Evolutionary conservation across 2,797 vertebrate genomes (phyloP), one percentile per base, ranked within the genome.

Genomic region (Apodemus agrarius): DNA sequence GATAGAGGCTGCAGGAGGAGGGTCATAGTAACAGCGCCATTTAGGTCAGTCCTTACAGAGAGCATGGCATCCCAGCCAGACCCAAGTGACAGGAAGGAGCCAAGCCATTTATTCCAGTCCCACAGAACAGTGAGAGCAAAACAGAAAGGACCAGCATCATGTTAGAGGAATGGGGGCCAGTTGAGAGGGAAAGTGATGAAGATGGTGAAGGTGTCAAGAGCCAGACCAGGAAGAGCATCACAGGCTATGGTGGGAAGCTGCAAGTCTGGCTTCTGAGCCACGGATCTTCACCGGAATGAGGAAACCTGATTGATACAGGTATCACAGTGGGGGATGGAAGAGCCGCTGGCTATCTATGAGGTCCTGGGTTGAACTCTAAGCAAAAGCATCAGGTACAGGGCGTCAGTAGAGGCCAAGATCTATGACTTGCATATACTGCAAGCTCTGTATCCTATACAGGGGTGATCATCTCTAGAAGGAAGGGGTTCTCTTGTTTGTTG

Each of bases 141-240:
- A 17, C n/a, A n/a, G 46, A 52, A 19, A 40, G 22, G 26, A 8
- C 37, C 14, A 31, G 19, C 17, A 19, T 74, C 54, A 1, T 24
- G 22, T 14, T 49, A 89, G 34, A 89, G 21, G 75, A 5, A 22
- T 26, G n/a, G 13, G 75, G 34, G 37, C 17, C 2, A 19, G 2
- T 7, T 11, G 3, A 12, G 29, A 40, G 21, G 34, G 31, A 34
- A 34, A 0, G 1, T 1, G 74, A 16, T 0, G 1, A 52, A 24
- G 49, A 12, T 22, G 26, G 65, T 61, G n/a, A 40, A n/a, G 19
- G 74, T 81, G 76, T 63, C 29, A 14, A 34, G 29, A 26, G 7
- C 40, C 43, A n/a, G n/a, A 40, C 49, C 16, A 11, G 3, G 6
- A 1, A 19, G 57, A 43, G 12, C 29, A 31, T 21, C 17, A 0